A percentile compares a stretch with the other conserved stretches of the same genome.
Conservation (phyloP, 1,140 invertebrate genomes). For the Lepidurus packardi region DNA sequence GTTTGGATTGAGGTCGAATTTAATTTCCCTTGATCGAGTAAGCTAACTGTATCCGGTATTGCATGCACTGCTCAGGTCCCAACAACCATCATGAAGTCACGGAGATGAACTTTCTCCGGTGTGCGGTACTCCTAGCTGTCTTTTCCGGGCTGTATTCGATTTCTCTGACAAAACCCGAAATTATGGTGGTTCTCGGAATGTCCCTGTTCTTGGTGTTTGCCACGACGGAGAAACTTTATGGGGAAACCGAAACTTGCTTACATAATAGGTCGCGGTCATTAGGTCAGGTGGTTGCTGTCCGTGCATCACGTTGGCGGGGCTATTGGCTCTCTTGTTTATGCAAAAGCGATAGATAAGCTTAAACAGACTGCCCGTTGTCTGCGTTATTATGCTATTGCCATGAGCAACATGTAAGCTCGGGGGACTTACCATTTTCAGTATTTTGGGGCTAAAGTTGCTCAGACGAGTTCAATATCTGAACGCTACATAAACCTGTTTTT, state of each 20-base stretch:
- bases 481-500: too few species aligned
- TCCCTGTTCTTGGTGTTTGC: background rate
- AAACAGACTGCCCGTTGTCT: background rate
- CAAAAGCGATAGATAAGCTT: background rate
- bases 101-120: background rate
- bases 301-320: conserved; percentile 7
- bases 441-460: too few species aligned
- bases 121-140: background rate
- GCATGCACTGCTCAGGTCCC: background rate
- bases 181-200: background rate
- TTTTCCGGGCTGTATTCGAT: background rate
- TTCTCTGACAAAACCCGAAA: background rate
- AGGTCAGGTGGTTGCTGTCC: background rate
- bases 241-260: background rate
- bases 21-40: background rate
- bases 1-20: background rate
- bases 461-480: too few species aligned
- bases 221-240: background rate
- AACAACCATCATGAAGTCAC: background rate
- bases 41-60: background rate
- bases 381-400: background rate
- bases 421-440: too few species aligned
- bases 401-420: background rate
- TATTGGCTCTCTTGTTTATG: background rate
- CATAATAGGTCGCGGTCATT: conserved; percentile 6